Evolutionary conservation across 2,113 vertebrate genomes (phyloP).

Genomic region (Phyllostomus hastatus): DNA sequence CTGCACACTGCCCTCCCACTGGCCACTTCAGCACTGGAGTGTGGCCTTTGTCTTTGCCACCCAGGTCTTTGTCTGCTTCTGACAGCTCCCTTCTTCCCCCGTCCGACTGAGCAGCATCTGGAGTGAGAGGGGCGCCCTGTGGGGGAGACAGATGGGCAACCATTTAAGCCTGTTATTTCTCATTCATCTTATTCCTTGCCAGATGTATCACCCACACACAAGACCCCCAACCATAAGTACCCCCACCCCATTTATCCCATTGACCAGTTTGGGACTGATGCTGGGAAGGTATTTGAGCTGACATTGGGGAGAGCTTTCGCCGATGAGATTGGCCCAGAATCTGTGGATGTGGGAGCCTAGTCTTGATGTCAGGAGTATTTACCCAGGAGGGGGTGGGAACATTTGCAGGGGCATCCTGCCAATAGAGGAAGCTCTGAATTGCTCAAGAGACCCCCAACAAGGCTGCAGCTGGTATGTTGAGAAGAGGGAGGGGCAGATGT

Average conservation of each 20-base stretch:
- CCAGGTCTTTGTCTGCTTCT: not conserved
- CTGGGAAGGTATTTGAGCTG: not conserved
- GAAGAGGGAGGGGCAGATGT: not conserved
- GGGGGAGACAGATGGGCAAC: conserved; percentile 5
- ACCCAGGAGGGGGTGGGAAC: not conserved
- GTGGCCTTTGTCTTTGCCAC: not conserved
- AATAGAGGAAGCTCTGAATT: not conserved
- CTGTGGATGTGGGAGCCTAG: not conserved
- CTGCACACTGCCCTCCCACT: not conserved
- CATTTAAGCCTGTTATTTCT: conserved; percentile 26
- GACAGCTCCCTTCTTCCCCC: not conserved
- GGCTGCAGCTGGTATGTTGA: not conserved
- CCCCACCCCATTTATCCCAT: not conserved
- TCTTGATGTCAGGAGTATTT: too few species aligned
- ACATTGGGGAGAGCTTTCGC: not conserved
- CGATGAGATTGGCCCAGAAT: not conserved
- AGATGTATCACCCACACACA: not conserved
- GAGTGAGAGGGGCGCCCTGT: not conserved
- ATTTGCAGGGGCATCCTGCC: not conserved
- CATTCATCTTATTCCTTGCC: conserved; percentile 24
- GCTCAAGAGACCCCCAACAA: accelerated
- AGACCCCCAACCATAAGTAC: not conserved
- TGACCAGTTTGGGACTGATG: not conserved
- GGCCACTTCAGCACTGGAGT: not conserved
- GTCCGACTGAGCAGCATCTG: conserved; percentile 32